phyloP scores from a whole-genome alignment of 2,888 invertebrate genomes.

The Ennomos quercinarius region DNA sequence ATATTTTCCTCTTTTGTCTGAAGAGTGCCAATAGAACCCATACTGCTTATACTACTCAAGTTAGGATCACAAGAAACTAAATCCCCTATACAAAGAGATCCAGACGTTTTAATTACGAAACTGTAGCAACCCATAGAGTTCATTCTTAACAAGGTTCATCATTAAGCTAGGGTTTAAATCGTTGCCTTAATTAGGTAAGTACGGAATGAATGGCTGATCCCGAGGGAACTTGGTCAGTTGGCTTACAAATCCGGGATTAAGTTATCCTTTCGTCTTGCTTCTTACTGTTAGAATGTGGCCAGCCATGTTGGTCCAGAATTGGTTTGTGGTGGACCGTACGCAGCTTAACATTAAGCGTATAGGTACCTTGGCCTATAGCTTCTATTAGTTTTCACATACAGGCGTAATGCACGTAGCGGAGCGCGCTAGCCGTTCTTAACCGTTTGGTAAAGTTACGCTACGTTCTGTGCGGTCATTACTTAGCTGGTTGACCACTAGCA shows the following conservation, averaged over 20 bases:
- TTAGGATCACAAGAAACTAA: neutral
- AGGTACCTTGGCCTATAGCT: too few relatives aligned
- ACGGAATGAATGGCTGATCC: slow-evolving; percentile 25
- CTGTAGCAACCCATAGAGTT: slow-evolving; percentile 6
- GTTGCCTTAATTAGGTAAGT: slow-evolving; percentile 34
- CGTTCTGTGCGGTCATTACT: too few relatives aligned
- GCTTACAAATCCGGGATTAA: slow-evolving; percentile 12
- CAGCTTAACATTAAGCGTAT: neutral
- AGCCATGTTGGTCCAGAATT: neutral
- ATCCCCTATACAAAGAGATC: neutral
- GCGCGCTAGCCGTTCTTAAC: too few relatives aligned
- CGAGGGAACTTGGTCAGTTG: slow-evolving; percentile 13
- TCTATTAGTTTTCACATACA: too few relatives aligned
- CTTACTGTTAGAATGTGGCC: slow-evolving; percentile 6
- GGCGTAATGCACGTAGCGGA: too few relatives aligned
- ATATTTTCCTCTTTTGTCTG: too few relatives aligned
- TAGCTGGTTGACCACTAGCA: too few relatives aligned
- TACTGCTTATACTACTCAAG: slow-evolving; percentile 1
- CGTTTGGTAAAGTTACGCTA: too few relatives aligned
- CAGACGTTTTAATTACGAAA: slow-evolving; percentile 21
- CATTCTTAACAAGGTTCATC: slow-evolving; percentile 19
- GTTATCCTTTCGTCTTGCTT: slow-evolving; percentile 2
- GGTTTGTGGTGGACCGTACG: neutral
- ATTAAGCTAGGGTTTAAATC: slow-evolving; percentile 23
- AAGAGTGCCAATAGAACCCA: neutral